Percentiles rank a stretch among this genome's conserved stretches.
These are phyloP conservation scores for Carassius auratus DNA, from an alignment of 2,113 vertebrate genomes.

Conservation along the genomic window DNA sequence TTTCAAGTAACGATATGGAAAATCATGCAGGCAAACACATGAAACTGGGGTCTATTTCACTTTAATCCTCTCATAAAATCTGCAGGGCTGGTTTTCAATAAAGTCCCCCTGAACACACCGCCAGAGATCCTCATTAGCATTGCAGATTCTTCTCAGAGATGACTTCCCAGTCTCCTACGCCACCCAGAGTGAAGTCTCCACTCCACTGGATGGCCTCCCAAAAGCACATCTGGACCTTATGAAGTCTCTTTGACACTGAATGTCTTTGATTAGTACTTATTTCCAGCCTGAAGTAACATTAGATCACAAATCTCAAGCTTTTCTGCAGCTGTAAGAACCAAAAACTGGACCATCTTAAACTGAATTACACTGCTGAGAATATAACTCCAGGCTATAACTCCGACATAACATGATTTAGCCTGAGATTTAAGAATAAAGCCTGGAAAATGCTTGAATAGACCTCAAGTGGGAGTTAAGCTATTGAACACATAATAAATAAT, in stretches of 20 bases:
- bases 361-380: conserved; percentile 4
- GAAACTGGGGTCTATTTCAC: neutral
- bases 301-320: neutral
- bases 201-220: conserved; percentile 30
- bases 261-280: conserved; percentile 17
- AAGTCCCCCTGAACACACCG: neutral
- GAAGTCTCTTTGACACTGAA: conserved; percentile 39
- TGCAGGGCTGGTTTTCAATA: neutral
- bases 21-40: neutral
- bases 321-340: neutral
- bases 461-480: neutral
- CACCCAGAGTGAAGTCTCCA: conserved; percentile 39
- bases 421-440: conserved; percentile 5
- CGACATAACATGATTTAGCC: conserved; percentile 4
- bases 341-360: conserved; percentile 1
- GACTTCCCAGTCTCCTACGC: conserved; percentile 13
- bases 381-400: neutral
- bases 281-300: conserved; percentile 13
- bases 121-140: conserved; percentile 31
- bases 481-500: neutral
- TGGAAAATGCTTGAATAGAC: neutral
- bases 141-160: conserved; percentile 1
- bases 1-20: neutral
- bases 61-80: neutral
- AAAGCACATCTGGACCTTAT: conserved; percentile 48